phyloP scores from a whole-genome alignment of 2,113 vertebrate species.

The Seriola aureovittata region DNA sequence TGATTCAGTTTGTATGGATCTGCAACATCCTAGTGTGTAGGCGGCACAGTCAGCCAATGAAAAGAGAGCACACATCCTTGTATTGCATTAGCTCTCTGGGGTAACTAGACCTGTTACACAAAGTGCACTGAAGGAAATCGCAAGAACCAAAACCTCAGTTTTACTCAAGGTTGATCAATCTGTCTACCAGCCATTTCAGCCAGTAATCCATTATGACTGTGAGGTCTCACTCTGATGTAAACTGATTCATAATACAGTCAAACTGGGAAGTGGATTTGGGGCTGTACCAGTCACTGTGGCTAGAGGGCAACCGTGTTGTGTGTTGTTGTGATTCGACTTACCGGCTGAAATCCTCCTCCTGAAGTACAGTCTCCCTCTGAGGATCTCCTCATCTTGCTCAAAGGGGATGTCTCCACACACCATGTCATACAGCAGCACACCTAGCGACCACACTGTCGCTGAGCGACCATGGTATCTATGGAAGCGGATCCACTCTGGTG shows the following conservation, averaged over 20 bases:
- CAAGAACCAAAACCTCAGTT: not conserved
- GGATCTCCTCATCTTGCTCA: slow-evolving; percentile 97
- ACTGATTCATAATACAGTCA: not conserved
- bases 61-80: slow-evolving; percentile 15
- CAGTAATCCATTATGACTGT: slow-evolving; percentile 17
- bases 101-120: slow-evolving; percentile 32
- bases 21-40: slow-evolving; percentile 12
- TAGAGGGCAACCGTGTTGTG: slow-evolving; percentile 68
- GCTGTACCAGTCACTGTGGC: slow-evolving; percentile 49
- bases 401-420: slow-evolving; percentile 99
- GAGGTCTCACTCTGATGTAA: slow-evolving; percentile 15
- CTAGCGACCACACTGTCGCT: slow-evolving; percentile 97
- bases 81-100: slow-evolving; percentile 12
- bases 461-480: slow-evolving; percentile 97
- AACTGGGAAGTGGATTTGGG: not conserved
- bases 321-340: slow-evolving; percentile 71
- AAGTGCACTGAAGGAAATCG: slow-evolving; percentile 20
- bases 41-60: slow-evolving; percentile 11
- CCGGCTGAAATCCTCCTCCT: slow-evolving; percentile 93
- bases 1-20: slow-evolving; percentile 35
- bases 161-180: slow-evolving; percentile 1
- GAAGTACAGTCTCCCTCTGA: slow-evolving; percentile 92
- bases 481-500: slow-evolving; percentile 97
- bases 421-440: slow-evolving; percentile 97
- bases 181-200: slow-evolving; percentile 9